These are phyloP conservation scores for Phymastichus coffea DNA, from an alignment of 1,140 invertebrate genomes.

Conservation along the genomic window DNA sequence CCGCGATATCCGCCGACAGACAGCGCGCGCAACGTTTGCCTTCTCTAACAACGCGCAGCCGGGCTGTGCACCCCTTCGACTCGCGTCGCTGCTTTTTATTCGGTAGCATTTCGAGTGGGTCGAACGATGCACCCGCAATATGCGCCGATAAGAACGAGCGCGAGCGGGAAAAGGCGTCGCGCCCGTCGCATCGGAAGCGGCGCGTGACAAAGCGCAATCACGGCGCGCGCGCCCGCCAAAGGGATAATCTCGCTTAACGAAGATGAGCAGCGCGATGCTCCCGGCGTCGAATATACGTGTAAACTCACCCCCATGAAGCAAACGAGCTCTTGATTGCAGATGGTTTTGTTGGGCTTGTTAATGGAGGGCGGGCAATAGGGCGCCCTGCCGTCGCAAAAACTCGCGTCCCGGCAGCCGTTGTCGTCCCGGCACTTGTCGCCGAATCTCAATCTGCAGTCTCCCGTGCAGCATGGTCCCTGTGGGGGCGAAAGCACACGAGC, in stretches of 20 bases:
- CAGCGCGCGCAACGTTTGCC: too few species aligned
- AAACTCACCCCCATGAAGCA: constrained; percentile 89
- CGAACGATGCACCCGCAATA: too few species aligned
- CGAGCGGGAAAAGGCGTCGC: too few species aligned
- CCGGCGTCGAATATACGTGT: too few species aligned
- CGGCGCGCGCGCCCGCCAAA: too few species aligned
- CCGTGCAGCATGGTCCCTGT: constrained; percentile 93
- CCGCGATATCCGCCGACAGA: too few species aligned
- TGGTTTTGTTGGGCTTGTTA: constrained; percentile 91
- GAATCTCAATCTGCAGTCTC: constrained; percentile 80
- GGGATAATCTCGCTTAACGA: constrained; percentile 5
- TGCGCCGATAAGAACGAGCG: too few species aligned
- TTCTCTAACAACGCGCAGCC: too few species aligned
- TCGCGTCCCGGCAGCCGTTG: constrained; percentile 88
- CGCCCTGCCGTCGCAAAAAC: constrained; percentile 83
- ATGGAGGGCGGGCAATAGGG: constrained; percentile 87
- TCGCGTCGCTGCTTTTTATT: too few species aligned
- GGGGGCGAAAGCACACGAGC: neutral
- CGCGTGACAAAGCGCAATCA: neutral
- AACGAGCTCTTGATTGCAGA: constrained; percentile 91
- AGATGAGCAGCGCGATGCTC: neutral
- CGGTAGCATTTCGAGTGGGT: too few species aligned
- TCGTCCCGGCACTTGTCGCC: constrained; percentile 89
- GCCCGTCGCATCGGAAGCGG: too few species aligned
- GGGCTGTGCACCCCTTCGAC: too few species aligned